These are phyloP conservation scores for Eumerus sabulonum DNA, from an alignment of 2,888 invertebrate species.

Conservation along the genomic window DNA sequence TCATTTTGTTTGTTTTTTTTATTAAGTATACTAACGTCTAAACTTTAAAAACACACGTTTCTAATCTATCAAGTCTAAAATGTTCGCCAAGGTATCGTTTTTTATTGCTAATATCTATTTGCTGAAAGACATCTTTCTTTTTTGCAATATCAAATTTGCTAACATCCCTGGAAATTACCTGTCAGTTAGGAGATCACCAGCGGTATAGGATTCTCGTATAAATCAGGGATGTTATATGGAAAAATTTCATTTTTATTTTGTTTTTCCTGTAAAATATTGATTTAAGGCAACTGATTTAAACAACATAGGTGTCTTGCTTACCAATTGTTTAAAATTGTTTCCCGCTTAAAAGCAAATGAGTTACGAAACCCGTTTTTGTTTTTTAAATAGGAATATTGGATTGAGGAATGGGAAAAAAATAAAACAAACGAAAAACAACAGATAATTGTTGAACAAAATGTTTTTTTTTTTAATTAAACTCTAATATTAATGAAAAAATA, in stretches of 20 bases:
- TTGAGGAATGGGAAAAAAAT: constrained; percentile 12
- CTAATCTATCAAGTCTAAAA: constrained; percentile 47
- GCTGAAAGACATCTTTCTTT: too few species aligned
- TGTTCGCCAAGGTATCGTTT: constrained; percentile 30
- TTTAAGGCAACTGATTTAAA: not conserved
- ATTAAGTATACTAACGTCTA: constrained; percentile 20
- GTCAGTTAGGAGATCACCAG: too few species aligned
- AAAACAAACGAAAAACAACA: constrained; percentile 7
- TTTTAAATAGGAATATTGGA: constrained; percentile 24
- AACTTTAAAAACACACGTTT: constrained; percentile 26
- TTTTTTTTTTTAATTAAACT: constrained; percentile 52
- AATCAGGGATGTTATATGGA: too few species aligned
- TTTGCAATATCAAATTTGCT: too few species aligned
- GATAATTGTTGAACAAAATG: constrained; percentile 46
- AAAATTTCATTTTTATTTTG: too few species aligned
- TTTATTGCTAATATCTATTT: constrained; percentile 33
- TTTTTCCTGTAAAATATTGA: too few species aligned
- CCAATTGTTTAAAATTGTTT: constrained; percentile 31
- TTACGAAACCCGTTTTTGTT: constrained; percentile 27
- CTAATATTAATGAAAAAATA: constrained; percentile 57
- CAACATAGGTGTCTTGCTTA: constrained; percentile 14
- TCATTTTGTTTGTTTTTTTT: not conserved
- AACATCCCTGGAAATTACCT: too few species aligned
- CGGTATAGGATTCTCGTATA: too few species aligned
- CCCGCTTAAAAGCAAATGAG: constrained; percentile 36